These are phyloP conservation scores for Miichthys miiuy DNA, from an alignment of 2,797 vertebrate genomes.

Conservation along the genomic window DNA sequence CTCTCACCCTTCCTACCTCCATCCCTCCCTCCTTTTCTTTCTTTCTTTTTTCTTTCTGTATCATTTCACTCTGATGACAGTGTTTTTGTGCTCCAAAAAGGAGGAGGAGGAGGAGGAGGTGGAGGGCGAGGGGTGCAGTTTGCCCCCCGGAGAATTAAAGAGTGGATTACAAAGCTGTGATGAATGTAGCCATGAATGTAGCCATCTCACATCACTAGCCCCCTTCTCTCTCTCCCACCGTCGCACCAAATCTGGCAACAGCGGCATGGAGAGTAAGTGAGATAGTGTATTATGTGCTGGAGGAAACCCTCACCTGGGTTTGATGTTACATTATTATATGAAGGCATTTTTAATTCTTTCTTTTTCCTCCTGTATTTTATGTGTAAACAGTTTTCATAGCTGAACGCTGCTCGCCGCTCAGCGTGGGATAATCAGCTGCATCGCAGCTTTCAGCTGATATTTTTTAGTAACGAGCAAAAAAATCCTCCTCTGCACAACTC, in stretches of 20 bases:
- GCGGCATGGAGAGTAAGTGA: conserved; percentile 4
- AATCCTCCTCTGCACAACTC: conserved; percentile 61
- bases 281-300: conserved; percentile 15
- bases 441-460: conserved; percentile 42
- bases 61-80: conserved; percentile 65
- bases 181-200: conserved; percentile 68
- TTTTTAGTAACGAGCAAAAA: conserved; percentile 34
- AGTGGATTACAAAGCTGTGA: conserved; percentile 75
- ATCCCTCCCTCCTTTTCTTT: conserved; percentile 21
- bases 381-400: conserved; percentile 40
- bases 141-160: conserved; percentile 62
- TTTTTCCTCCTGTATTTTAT: conserved; percentile 16
- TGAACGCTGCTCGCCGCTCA: conserved; percentile 36
- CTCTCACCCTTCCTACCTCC: conserved; percentile 37
- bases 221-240: conserved; percentile 14
- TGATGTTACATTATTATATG: conserved; percentile 15
- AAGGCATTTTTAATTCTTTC: conserved; percentile 10
- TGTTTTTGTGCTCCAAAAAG: conserved; percentile 60
- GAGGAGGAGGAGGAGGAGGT: not conserved
- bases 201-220: conserved; percentile 46
- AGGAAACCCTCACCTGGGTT: conserved; percentile 30
- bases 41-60: conserved; percentile 63
- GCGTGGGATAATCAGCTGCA: conserved; percentile 63
- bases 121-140: conserved; percentile 8
- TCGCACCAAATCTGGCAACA: conserved; percentile 25